These are phyloP conservation scores for Zelostemma sp. DNA, from an alignment of 1,140 invertebrate species.

Conservation along the genomic window DNA sequence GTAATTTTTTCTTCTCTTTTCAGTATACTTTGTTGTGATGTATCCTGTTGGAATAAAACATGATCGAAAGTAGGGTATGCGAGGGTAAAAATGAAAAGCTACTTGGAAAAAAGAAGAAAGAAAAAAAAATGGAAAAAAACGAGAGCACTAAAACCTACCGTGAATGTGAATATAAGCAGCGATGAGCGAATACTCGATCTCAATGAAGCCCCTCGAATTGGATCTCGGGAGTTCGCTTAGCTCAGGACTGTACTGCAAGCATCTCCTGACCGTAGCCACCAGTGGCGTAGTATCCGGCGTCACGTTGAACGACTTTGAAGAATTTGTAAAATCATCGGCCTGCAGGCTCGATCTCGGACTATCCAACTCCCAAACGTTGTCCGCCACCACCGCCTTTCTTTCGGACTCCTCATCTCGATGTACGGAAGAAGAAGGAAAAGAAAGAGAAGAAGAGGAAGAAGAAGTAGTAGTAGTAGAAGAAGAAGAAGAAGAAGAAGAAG, in stretches of 20 bases:
- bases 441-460: no score
- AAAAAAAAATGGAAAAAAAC: no score
- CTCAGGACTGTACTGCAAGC: constrained; percentile 68
- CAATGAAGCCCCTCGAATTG: constrained; percentile 60
- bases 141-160: constrained; percentile 50
- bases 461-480: no score
- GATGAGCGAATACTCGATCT: constrained; percentile 63
- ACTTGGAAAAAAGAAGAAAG: no score
- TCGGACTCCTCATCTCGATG: constrained; percentile 30
- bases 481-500: no score
- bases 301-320: constrained; percentile 54
- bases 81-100: no score
- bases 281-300: constrained; percentile 63
- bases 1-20: no score
- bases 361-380: constrained; percentile 60
- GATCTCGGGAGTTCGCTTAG: constrained; percentile 45
- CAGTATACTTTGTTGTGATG: no score
- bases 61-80: no score
- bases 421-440: constrained; percentile 10
- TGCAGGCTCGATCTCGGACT: constrained; percentile 63
- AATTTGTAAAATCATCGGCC: constrained; percentile 63
- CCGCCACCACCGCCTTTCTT: constrained; percentile 37
- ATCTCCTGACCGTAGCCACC: constrained; percentile 65
- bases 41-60: no score
- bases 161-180: constrained; percentile 62